Base-by-base conservation (phyloP, 1,140 invertebrate species). In the Pissodes strobi region DNA sequence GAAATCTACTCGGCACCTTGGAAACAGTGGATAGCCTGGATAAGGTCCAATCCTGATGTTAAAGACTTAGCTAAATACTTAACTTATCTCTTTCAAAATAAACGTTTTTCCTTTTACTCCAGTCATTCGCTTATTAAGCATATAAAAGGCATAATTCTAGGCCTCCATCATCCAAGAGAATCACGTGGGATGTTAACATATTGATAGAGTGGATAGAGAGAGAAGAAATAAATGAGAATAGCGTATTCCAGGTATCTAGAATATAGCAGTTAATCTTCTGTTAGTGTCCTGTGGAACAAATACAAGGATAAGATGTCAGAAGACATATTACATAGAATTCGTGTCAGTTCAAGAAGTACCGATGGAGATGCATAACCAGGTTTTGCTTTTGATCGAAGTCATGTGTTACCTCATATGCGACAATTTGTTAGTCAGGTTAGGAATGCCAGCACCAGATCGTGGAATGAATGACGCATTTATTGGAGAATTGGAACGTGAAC, bases 171-270 rank as follows among this genome's bases (percentile, higher is more conserved):
- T 49, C 15, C n/a, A 23, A 25, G 3, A 57, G 30, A 45, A 3
- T 9, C 2, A 57, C 56, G 4, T 64, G 6, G n/a, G n/a, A n/a
- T n/a, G n/a, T n/a, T n/a, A n/a, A 10, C 1, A 6, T 2, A 10
- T 23, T 64, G 2, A n/a, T 64, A 3, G 13, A 25, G 1, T 57
- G 61, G 61, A 46, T 64, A 19, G 13, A 18, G 19, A 23, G 1
- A 6, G 43, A 19, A 1, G 1, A 10, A 3, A 19, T 64, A 0
- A 25, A 62, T 18, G 23, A 66, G 41, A 30, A 64, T 43, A 73
- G 62, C 64, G 48, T 72, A n/a, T 76, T 71, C 56, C 62, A 76
- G 48, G 66, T 73, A 1, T 73, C 72, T 30, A 43, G 74, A n/a
- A 34, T 57, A 8, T 66, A 6, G 70, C 70, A 2, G n/a, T 69